Conservation (phyloP, 37 sponge, comb jelly and placozoan species). For the Beroe forskalii region DNA sequence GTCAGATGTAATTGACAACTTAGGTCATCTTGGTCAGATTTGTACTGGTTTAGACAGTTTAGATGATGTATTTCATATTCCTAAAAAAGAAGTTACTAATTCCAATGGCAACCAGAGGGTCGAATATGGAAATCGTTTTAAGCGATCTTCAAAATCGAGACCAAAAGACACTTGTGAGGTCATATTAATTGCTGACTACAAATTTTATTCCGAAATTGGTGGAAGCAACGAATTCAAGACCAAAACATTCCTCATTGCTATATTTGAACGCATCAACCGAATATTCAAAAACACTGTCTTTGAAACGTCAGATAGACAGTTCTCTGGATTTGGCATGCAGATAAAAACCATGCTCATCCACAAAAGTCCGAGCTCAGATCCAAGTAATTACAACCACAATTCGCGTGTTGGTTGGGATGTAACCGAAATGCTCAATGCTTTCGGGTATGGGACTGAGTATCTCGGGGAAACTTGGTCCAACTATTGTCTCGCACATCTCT, state of each 20-base stretch:
- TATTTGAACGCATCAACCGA: slow-evolving; percentile 35
- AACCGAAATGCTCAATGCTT: slow-evolving; percentile 13
- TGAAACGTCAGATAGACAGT: slow-evolving; percentile 18
- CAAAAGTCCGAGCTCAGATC: neutral
- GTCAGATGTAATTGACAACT: neutral
- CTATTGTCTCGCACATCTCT: slow-evolving; percentile 78
- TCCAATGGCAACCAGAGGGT: neutral
- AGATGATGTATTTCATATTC: neutral
- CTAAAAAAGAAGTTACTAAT: neutral
- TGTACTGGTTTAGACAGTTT: neutral
- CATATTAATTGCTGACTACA: slow-evolving; percentile 63
- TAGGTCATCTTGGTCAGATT: slow-evolving; percentile 2
- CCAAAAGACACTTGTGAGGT: slow-evolving; percentile 43
- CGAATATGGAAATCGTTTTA: neutral
- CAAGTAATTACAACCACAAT: neutral
- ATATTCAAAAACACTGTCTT: slow-evolving; percentile 23
- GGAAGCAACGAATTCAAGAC: neutral
- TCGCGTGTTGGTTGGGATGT: neutral
- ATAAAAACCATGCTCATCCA: slow-evolving; percentile 27
- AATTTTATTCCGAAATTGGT: slow-evolving; percentile 48
- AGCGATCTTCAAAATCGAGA: neutral
- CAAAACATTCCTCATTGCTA: slow-evolving; percentile 28
- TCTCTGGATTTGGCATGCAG: slow-evolving; percentile 62
- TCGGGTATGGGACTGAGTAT: slow-evolving; percentile 53
- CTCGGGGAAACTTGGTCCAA: slow-evolving; percentile 66